Conservation (phyloP, 1,140 invertebrate genomes). For the Xylocopa sonorina region DNA sequence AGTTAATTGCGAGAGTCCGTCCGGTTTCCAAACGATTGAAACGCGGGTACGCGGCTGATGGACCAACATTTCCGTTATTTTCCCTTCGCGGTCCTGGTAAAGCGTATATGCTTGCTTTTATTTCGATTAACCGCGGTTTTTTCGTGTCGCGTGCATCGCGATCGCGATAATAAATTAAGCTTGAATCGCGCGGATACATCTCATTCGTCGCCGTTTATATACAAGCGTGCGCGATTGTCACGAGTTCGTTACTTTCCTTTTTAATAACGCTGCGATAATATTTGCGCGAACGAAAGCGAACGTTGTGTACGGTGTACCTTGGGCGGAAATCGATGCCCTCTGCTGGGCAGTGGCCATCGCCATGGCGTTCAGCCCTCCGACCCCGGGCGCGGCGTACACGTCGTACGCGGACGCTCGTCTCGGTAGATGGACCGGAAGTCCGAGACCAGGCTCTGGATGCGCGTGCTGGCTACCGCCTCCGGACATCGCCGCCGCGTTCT, state of each 20-base stretch:
- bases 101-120: no score
- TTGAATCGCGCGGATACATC: no score
- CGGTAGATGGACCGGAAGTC: slow-evolving; percentile 86
- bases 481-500: slow-evolving; percentile 74
- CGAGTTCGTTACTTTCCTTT: no score
- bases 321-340: slow-evolving; percentile 75
- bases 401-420: slow-evolving; percentile 91
- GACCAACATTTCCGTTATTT: not conserved
- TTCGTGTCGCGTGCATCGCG: no score
- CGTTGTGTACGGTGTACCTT: slow-evolving; percentile 67
- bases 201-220: no score
- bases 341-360: slow-evolving; percentile 75
- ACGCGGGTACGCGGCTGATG: not conserved
- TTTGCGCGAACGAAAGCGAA: no score
- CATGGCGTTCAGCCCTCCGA: slow-evolving; percentile 71
- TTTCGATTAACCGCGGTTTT: no score
- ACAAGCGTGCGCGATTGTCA: no score
- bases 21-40: not conserved
- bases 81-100: not conserved
- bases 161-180: no score
- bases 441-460: slow-evolving; percentile 82
- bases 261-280: no score
- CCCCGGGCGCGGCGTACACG: slow-evolving; percentile 84
- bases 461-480: slow-evolving; percentile 66
- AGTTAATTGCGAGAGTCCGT: not conserved